These are phyloP conservation scores for Ferdinandea cuprea DNA, from an alignment of 2,888 invertebrate species.

Conservation along the genomic window DNA sequence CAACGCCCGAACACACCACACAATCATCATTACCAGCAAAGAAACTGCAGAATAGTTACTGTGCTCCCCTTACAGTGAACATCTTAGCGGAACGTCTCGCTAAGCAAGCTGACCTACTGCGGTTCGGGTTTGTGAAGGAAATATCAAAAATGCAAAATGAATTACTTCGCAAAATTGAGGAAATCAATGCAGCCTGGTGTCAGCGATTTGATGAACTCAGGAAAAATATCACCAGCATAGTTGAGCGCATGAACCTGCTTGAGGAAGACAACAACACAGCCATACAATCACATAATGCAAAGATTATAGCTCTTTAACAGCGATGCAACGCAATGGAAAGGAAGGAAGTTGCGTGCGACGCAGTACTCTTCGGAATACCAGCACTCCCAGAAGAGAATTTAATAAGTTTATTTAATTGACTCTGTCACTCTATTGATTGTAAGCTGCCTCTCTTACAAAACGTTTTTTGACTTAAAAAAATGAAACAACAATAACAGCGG, in stretches of 20 bases:
- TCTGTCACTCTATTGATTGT: constrained; percentile 7
- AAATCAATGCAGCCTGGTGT: constrained; percentile 2
- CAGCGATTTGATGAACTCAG: background rate
- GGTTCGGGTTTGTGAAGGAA: background rate
- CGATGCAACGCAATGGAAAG: constrained; percentile 9
- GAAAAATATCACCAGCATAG: background rate
- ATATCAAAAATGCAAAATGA: constrained; percentile 14
- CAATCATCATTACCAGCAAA: background rate
- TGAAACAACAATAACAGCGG: background rate
- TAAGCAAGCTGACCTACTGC: background rate
- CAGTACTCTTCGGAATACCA: constrained; percentile 12
- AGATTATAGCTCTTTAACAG: constrained; percentile 14
- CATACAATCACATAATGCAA: constrained; percentile 1
- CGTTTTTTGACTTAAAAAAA: background rate
- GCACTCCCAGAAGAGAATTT: background rate
- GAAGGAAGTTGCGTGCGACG: constrained; percentile 9
- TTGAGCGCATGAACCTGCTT: constrained; percentile 1
- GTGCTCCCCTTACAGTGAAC: background rate
- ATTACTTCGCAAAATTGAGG: constrained; percentile 2
- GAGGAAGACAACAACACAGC: constrained; percentile 8
- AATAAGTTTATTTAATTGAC: background rate
- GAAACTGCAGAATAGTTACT: background rate
- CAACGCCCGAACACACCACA: background rate
- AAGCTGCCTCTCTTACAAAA: background rate
- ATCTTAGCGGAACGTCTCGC: constrained; percentile 5